Percentiles rank a stretch among this genome's conserved stretches.
phyloP scores from a whole-genome alignment of 1,140 invertebrate genomes.

The Ylistrum balloti region DNA sequence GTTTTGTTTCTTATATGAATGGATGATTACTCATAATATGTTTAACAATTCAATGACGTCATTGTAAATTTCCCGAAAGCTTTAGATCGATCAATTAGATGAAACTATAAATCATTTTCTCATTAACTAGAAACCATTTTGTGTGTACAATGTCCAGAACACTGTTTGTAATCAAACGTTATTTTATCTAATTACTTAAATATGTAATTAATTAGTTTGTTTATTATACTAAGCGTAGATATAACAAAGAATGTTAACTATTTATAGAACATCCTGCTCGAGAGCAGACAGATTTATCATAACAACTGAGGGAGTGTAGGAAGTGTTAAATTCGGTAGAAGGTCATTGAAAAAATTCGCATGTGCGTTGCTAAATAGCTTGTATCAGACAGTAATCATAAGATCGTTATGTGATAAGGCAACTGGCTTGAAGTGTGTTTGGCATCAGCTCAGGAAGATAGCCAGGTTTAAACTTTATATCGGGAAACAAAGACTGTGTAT shows the following conservation, averaged over 20 bases:
- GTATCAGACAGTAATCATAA: constrained; percentile 26
- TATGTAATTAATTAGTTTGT: too few relatives aligned
- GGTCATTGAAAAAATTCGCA: background rate
- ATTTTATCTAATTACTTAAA: too few relatives aligned
- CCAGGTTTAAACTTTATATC: background rate
- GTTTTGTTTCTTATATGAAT: too few relatives aligned
- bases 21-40: too few relatives aligned
- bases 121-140: too few relatives aligned
- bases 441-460: background rate
- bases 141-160: too few relatives aligned
- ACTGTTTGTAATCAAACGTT: too few relatives aligned
- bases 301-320: background rate
- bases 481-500: background rate
- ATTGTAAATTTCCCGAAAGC: too few relatives aligned
- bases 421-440: background rate
- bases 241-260: background rate
- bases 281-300: background rate
- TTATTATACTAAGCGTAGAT: background rate
- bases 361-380: constrained; percentile 27
- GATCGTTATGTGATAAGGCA: background rate
- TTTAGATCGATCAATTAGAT: too few relatives aligned
- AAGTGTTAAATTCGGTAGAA: constrained; percentile 11
- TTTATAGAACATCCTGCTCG: background rate
- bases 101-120: too few relatives aligned
- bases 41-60: too few relatives aligned